Percentiles rank a stretch among this genome's conserved stretches.
These are phyloP conservation scores for Incurvaria masculella DNA, from an alignment of 2,888 invertebrate species.

Conservation along the genomic window DNA sequence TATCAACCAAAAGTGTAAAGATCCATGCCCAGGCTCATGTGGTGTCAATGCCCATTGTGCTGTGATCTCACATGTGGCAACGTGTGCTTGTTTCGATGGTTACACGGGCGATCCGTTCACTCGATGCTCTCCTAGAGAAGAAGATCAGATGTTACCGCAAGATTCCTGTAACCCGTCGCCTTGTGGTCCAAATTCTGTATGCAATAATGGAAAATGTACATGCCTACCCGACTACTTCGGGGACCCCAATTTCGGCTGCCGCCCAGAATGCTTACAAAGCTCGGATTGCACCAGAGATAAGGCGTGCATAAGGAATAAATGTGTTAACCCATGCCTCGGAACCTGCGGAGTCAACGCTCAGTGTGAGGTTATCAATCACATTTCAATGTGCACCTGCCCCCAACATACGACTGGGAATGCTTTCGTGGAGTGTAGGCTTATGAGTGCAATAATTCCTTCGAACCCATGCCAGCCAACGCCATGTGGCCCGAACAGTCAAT, in stretches of 20 bases:
- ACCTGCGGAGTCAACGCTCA: slow-evolving; percentile 73
- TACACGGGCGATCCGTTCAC: slow-evolving; percentile 63
- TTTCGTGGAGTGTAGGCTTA: slow-evolving; percentile 59
- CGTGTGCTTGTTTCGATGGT: slow-evolving; percentile 58
- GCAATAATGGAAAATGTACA: slow-evolving; percentile 64
- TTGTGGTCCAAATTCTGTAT: slow-evolving; percentile 70
- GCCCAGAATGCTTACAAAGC: slow-evolving; percentile 76
- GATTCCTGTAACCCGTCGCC: slow-evolving; percentile 66
- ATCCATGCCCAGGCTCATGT: slow-evolving; percentile 70
- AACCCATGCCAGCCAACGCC: slow-evolving; percentile 64
- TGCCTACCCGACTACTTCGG: slow-evolving; percentile 73
- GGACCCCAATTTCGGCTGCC: slow-evolving; percentile 72
- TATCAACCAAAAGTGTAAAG: slow-evolving; percentile 61
- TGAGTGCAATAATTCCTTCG: slow-evolving; percentile 51
- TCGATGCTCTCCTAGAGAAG: slow-evolving; percentile 35
- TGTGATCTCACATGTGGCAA: slow-evolving; percentile 60
- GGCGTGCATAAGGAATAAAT: slow-evolving; percentile 72
- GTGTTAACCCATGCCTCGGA: slow-evolving; percentile 73
- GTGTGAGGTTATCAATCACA: slow-evolving; percentile 66
- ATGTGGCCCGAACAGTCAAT: slow-evolving; percentile 63
- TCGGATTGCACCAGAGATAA: slow-evolving; percentile 67
- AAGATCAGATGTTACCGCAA: slow-evolving; percentile 27
- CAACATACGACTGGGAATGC: slow-evolving; percentile 67
- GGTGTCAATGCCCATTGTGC: slow-evolving; percentile 57
- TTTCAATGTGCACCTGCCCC: slow-evolving; percentile 60